Conservation (phyloP, 1,140 invertebrate genomes). For the Littorina saxatilis region DNA sequence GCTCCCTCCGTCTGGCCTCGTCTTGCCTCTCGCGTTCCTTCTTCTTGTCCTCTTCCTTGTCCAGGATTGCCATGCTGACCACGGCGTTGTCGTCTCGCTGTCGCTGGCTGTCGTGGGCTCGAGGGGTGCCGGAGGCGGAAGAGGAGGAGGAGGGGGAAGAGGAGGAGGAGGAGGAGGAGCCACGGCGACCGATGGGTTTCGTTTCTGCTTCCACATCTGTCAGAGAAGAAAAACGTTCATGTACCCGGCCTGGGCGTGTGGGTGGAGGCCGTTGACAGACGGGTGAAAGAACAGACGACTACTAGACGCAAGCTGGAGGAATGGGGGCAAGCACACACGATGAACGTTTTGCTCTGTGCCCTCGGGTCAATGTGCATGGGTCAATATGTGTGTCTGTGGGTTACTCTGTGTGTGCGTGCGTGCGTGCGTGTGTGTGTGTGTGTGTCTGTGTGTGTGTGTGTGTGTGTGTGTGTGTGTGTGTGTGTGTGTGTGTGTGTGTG, state of each 20-base stretch:
- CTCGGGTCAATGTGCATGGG: too few relatives aligned
- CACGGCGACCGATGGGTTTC: neutral
- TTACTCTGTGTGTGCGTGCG: too few relatives aligned
- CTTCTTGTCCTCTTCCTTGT: conserved; percentile 14
- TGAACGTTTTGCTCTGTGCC: too few relatives aligned
- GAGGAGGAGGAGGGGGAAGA: neutral
- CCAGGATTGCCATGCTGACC: conserved; percentile 6
- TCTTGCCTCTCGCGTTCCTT: neutral
- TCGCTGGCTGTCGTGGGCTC: neutral
- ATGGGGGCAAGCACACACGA: too few relatives aligned
- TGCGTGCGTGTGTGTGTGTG: too few relatives aligned
- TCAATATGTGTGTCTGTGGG: too few relatives aligned
- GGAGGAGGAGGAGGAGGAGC: neutral
- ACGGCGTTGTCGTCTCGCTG: neutral
- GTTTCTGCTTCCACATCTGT: conserved; percentile 20
- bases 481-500: neutral
- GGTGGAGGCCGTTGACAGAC: too few relatives aligned
- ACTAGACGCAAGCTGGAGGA: too few relatives aligned
- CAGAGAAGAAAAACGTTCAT: neutral
- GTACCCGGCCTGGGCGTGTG: too few relatives aligned
- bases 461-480: too few relatives aligned
- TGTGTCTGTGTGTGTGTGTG: too few relatives aligned
- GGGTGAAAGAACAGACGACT: too few relatives aligned
- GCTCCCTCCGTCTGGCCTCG: neutral
- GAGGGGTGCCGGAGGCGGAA: neutral